Evolutionary conservation across 64 coral and sea anemone genomes (phyloP), one percentile per base, ranked within the genome.

Genomic region (Stichodactyla helianthus): DNA sequence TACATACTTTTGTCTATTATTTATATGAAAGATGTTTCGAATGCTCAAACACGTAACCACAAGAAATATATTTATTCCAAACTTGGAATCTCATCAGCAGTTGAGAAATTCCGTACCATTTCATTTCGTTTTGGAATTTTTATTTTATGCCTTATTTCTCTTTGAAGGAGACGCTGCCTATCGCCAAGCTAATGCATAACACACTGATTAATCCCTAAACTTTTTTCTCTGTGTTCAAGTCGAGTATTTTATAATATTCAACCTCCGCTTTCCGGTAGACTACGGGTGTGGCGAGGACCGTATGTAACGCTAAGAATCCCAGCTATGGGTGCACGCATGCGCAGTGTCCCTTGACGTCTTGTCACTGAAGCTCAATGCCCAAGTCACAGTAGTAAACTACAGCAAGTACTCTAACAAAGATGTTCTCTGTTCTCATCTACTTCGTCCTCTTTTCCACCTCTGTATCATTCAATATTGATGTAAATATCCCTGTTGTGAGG

Each of bases 401-500:
- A 54, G 77, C 5, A 60, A 79, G 59, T 86, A 77, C 77, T n/a
- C 56, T 23, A 54, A 77, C 44, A 74, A 87, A 83, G 77, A 92
- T 92, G 90, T 87, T 87, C 65, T 92, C 76, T 92, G 22, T 58
- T 87, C 5, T 77, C 25, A 17, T 71, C 6, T n/a, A 70, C 55
- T 67, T 54, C 59, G 77, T 50, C 61, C 78, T 92, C 53, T 82
- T 92, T 82, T 84, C 31, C 14, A 77, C 86, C 71, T 87, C 84
- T 79, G 53, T 70, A 18, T 51, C 50, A 78, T 92, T 87, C 52
- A 92, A 92, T 77, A 61, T 92, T 53, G 90, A 87, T 63, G 77
- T 83, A 1, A 86, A 92, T 82, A 65, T 92, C 53, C 90, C 90
- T 44, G 55, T 92, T 22, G 79, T 92, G 50, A 86, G 90, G 14